Evolutionary conservation across 1,140 invertebrate genomes (phyloP).

Genomic region (Sesamia nonagrioides): DNA sequence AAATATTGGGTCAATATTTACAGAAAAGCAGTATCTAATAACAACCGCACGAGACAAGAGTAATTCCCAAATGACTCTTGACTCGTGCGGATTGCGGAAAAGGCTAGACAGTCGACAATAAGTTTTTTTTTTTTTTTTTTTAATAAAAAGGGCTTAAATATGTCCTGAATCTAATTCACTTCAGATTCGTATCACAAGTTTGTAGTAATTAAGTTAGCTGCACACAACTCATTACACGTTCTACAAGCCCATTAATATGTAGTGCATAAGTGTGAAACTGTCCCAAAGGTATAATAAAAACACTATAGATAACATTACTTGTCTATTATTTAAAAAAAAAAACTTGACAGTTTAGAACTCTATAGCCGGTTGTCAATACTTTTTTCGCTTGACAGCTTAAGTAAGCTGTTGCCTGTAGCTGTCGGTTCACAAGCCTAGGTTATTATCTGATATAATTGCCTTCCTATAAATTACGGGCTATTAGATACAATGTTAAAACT

Average conservation of each 20-base stretch:
- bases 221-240: background rate
- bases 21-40: too few relatives aligned
- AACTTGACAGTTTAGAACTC: conserved; percentile 24
- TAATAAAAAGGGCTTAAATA: too few relatives aligned
- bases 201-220: background rate
- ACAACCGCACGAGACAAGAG: too few relatives aligned
- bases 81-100: too few relatives aligned
- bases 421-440: background rate
- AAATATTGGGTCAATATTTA: too few relatives aligned
- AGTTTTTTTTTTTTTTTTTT: too few relatives aligned
- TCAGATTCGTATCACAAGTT: background rate
- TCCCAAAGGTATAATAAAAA: conserved; percentile 2
- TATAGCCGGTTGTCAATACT: background rate
- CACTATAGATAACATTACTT: background rate
- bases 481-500: background rate
- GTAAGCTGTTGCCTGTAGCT: background rate
- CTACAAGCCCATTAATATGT: background rate
- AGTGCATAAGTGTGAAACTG: background rate
- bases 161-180: background rate
- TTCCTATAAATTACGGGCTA: conserved; percentile 2
- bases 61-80: too few relatives aligned
- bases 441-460: conserved; percentile 17
- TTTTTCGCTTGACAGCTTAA: conserved; percentile 33
- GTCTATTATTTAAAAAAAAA: conserved; percentile 17
- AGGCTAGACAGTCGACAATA: too few relatives aligned